Evolutionary conservation across 2,888 invertebrate species (phyloP), one percentile per base, ranked within the genome.

Genomic region (Eristalis tenax): DNA sequence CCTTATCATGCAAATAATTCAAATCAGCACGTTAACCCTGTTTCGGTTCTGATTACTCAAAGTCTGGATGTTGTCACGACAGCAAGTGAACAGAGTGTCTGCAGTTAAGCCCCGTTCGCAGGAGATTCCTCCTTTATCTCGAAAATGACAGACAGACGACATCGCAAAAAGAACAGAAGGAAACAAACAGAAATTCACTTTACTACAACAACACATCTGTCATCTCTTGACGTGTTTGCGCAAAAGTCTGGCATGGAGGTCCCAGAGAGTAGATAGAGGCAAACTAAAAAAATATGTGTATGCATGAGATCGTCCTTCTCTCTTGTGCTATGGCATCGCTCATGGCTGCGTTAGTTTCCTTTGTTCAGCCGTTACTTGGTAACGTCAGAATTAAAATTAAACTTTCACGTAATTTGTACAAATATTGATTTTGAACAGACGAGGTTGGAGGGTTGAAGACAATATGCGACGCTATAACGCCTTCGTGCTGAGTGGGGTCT

Each of bases 361-460:
- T 65, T 22, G 59, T 59, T 59, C 26, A 26, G 26, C 18, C n/a
- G 43, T 28, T 26, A 23, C 71, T 40, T 71, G 6, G 43, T 43
- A 63, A 63, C 61, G 73, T 73, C 63, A 73, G 23, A 28, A 73
- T 73, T 73, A 73, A 73, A 73, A 73, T 73, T 73, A 73, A 73
- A 43, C 28, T 63, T 38, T 63, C 63, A 73, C 43, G 40, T 73
- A 50, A 50, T 63, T 50, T 18, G 50, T 50, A 15, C 32, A 73
- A 73, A 73, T 63, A 63, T 73, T 73, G 63, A 73, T 50, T 73
- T 50, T 50, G 61, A 63, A 61, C 59, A 50, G 50, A 50, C 18
- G 38, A 61, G 40, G 18, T 40, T 40, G 63, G n/a, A 63, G 73
- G 22, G 63, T 35, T 50, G 50, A 18, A 50, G 50, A 50, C 50